Conservation (phyloP, 2,113 vertebrate species). For the Lycaon pictus region DNA sequence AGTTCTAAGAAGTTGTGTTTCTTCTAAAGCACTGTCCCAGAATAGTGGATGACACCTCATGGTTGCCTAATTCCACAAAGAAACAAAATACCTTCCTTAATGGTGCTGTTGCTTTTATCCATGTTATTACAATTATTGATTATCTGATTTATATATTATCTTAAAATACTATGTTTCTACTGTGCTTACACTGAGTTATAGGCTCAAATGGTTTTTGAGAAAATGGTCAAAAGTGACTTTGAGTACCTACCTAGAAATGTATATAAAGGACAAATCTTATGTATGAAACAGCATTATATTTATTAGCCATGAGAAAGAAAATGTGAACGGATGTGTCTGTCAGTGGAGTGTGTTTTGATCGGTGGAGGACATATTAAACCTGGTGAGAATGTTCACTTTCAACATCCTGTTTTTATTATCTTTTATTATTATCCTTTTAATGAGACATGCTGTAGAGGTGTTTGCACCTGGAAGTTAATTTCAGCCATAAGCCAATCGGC, state of each 20-base stretch:
- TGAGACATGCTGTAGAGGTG: neutral
- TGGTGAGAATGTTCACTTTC: neutral
- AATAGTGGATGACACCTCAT: neutral
- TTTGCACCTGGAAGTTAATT: neutral
- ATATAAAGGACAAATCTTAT: neutral
- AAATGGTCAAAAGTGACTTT: slow-evolving; percentile 23
- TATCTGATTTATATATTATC: neutral
- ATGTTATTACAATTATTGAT: neutral
- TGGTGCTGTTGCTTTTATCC: neutral
- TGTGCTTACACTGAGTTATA: neutral
- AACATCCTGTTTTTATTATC: neutral
- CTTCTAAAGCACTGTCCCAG: neutral
- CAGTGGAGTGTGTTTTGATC: neutral
- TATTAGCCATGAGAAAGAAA: neutral
- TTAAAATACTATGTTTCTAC: neutral
- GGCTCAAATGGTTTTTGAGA: neutral
- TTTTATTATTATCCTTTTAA: neutral
- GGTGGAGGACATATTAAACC: neutral
- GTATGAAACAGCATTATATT: neutral
- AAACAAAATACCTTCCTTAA: neutral
- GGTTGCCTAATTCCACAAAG: neutral
- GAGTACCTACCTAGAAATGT: neutral
- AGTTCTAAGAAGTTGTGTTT: slow-evolving; percentile 1
- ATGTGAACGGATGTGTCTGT: neutral
- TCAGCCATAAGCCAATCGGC: neutral